Base-by-base conservation (phyloP, 2,797 vertebrate genomes). In the Ceryle rudis region DNA sequence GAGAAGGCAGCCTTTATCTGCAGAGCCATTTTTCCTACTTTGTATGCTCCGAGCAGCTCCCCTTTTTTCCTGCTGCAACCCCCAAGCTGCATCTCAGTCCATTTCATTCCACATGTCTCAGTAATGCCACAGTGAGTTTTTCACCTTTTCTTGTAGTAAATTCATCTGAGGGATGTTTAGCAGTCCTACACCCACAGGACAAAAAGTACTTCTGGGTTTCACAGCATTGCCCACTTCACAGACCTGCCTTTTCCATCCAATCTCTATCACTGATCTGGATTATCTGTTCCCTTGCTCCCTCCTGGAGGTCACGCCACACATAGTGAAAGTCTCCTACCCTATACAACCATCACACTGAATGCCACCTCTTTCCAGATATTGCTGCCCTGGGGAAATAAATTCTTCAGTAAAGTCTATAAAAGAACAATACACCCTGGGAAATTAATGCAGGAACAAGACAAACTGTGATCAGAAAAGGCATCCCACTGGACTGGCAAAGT, bases 1-100 rank as follows among this genome's bases (percentile, higher is more conserved):
- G 92, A 94, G 94, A 91, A 97, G 67, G 80, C 87, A 90, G 83
- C 41, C 61, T 97, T 97, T 97, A 93, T 97, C 87, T 96, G 93
- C 91, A 52, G 26, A 94, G 78, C 94, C 95, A 95, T 96, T 97
- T 96, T 70, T 71, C 58, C 70, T 95, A 9, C 70, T 97, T 93
- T 86, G 83, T 96, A 54, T 93, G 79, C 79, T 83, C 72, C 49
- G 70, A 78, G 74, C 51, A 81, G 81, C 55, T 70, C 74, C 54
- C 79, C 47, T 73, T 80, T 54, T n/a, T 86, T 87, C 46, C 69
- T 75, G 86, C 89, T 84, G 86, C 44, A 66, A 13, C 84, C 78
- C 72, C 72, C 51, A 57, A 79, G 67, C 78, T 60, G 57, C 83
- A 70, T 94, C 78, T 91, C 83, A 89, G 80, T 82, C 83, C 52